phyloP scores from a whole-genome alignment of 2,888 invertebrate species.

The Conomelus anceps region DNA sequence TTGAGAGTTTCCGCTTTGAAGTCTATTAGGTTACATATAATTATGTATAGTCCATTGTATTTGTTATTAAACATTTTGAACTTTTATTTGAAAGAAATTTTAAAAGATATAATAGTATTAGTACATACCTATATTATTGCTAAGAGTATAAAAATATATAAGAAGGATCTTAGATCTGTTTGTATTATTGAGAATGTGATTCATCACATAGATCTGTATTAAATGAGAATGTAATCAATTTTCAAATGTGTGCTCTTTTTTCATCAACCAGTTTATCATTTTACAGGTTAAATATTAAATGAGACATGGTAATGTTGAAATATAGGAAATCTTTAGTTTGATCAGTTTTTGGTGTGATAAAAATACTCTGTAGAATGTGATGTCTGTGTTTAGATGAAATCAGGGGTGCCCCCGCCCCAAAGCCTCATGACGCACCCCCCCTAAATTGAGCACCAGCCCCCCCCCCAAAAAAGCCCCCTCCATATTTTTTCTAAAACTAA shows the following conservation, averaged over 20 bases:
- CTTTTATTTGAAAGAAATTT: background rate
- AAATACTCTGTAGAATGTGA: no score
- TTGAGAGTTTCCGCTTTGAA: background rate
- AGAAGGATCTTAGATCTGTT: background rate
- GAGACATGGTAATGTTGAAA: no score
- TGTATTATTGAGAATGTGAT: background rate
- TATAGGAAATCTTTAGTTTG: no score
- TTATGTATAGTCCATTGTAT: background rate
- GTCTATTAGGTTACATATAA: background rate
- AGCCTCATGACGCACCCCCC: no score
- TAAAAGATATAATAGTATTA: background rate
- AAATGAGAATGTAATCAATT: background rate
- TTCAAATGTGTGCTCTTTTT: background rate
- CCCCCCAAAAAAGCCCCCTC: no score
- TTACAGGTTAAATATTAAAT: no score
- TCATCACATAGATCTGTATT: background rate
- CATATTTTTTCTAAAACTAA: no score
- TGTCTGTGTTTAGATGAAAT: no score
- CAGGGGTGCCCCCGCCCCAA: no score
- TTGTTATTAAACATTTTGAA: background rate
- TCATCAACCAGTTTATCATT: no score
- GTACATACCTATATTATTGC: background rate
- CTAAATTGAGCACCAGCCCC: no score
- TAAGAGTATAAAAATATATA: background rate
- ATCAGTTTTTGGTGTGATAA: no score